A percentile compares a stretch with the other conserved stretches of the same genome.
These are phyloP conservation scores for Caretta caretta DNA, from an alignment of 2,113 vertebrate genomes.

Conservation along the genomic window DNA sequence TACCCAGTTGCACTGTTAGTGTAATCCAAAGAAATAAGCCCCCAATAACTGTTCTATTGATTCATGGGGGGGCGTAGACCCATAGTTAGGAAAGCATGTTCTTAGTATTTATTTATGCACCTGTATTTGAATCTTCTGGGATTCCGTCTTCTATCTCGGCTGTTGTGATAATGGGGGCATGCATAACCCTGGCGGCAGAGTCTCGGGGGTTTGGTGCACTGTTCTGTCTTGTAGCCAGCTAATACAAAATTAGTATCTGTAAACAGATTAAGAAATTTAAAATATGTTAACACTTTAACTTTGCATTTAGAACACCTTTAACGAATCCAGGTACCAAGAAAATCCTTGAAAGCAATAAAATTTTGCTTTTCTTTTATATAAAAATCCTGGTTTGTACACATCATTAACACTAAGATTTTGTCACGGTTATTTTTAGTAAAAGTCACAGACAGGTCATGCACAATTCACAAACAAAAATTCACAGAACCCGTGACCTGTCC, in stretches of 20 bases:
- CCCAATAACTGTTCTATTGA: background rate
- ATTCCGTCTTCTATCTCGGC: constrained; percentile 90
- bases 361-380: background rate
- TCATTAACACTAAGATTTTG: background rate
- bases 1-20: background rate
- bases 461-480: too few relatives aligned
- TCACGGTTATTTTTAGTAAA: too few relatives aligned
- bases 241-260: constrained; percentile 93
- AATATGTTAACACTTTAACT: constrained; percentile 12
- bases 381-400: background rate
- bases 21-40: background rate
- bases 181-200: constrained; percentile 95
- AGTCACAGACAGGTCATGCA: too few relatives aligned
- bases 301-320: background rate
- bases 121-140: constrained; percentile 93
- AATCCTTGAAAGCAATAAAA: background rate
- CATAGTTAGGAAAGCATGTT: background rate
- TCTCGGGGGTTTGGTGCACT: constrained; percentile 92
- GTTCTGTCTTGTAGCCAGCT: constrained; percentile 94
- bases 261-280: constrained; percentile 41
- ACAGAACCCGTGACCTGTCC: too few relatives aligned
- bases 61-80: background rate
- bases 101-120: constrained; percentile 65
- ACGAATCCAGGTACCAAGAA: background rate
- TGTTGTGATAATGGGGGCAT: constrained; percentile 93